Evolutionary conservation across 2,797 vertebrate genomes (phyloP), one percentile per base, ranked within the genome.

Genomic region (Coendou prehensilis): DNA sequence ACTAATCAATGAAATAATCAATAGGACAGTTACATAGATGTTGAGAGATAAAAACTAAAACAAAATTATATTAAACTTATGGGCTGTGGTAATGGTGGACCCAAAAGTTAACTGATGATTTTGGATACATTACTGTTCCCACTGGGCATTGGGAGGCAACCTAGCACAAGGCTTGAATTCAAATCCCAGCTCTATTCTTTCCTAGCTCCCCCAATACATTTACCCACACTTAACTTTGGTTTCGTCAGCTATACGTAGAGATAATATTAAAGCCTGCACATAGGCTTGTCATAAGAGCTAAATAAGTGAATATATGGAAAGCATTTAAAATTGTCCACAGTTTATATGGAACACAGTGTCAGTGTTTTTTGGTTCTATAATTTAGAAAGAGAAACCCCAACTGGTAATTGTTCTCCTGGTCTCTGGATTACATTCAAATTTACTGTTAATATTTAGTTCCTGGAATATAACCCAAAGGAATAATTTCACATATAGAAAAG

Each of bases 391-490:
- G 61, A 75, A 80, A 50, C 57, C 22, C 50, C 37, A 41, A 26
- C 15, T 50, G 3, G 56, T 33, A 61, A 20, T 61, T 85, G 41
- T 78, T 92, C 45, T 61, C 17, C 37, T 67, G 11, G 30, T 61
- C 50, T 83, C 82, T 87, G 63, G 56, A 71, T 94, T 69, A 61
- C 30, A 37, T 88, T 67, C 54, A 79, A 6, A 94, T 64, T 59
- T 88, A 73, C 14, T 59, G 56, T 75, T 75, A 81, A n/a, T 71
- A 50, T 63, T 83, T 80, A 92, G 22, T 33, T 78, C 63, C 57
- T 64, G 37, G 47, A 92, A 41, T 64, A 63, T 73, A 64, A 59
- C 33, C 47, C 78, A 87, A 64, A 52, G 9, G 89, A 80, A 71
- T 87, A 54, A 83, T 83, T 41, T 71, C 61, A 79, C 50, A 17